Evolutionary conservation across 2,888 invertebrate species (phyloP), one percentile per base, ranked within the genome.

Genomic region (Teleiodes luculella): DNA sequence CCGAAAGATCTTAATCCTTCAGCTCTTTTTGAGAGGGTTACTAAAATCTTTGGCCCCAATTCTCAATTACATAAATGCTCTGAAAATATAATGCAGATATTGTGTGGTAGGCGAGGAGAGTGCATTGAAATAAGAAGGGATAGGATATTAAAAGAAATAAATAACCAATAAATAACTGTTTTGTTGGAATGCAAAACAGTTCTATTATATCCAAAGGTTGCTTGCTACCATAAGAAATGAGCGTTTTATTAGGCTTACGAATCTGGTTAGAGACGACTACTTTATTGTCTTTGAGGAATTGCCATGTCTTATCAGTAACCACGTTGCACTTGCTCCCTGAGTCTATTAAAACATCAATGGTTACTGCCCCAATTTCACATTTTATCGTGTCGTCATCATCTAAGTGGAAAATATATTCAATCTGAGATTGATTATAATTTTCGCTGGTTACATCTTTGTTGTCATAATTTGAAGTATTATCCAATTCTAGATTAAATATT

Each of bases 251-350:
- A 7, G 60, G 48, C 13, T 33, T 45, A 7, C 45, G 49, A 28
- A 39, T 5, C 52, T 64, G 61, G 7, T 63, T 59, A 0, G 5
- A 7, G 7, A 57, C 52, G 16, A 5, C 1, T 1, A 57, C 53
- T 11, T 36, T 31, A 2, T n/a, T 35, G 1, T 20, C 2, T 45
- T 66, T 64, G 18, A 63, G 11, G 7, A 43, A 5, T 3, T 54
- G 39, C 62, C 64, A 64, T 0, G 62, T 60, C 14, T 35, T 45
- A 4, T 62, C 60, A 18, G 33, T 53, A 1, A 64, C 55, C 1
- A 66, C 35, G 36, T 64, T 66, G 18, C n/a, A 47, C 43, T 53
- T 62, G 16, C 63, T 55, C 2, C 63, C 64, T 0, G 64, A 66
- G 46, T 64, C 66, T 13, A 66, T 60, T 1, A 63, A 35, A 54